These are phyloP conservation scores for Hemibagrus guttatus DNA, from an alignment of 2,797 vertebrate genomes.

Conservation along the genomic window DNA sequence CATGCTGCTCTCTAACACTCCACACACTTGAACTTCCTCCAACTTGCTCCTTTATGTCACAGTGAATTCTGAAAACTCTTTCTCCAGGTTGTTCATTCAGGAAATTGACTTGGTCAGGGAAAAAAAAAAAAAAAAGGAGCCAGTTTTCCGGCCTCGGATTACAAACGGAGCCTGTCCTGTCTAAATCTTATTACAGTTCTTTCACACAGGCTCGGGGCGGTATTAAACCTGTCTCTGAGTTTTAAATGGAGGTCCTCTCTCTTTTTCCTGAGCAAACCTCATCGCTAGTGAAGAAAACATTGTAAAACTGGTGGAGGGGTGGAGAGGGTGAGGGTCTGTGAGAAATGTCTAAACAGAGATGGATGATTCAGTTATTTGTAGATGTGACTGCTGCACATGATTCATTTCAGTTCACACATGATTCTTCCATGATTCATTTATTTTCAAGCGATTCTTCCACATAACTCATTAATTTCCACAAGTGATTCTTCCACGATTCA, in stretches of 20 bases:
- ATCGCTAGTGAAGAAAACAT: slow-evolving; percentile 31
- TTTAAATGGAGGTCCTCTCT: slow-evolving; percentile 60
- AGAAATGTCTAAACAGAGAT: no score
- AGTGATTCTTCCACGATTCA: no score
- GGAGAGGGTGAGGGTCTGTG: background rate
- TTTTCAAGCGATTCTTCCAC: no score
- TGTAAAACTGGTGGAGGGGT: slow-evolving; percentile 37
- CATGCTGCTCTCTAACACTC: background rate
- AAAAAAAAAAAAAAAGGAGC: slow-evolving; percentile 44
- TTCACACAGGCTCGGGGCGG: slow-evolving; percentile 55
- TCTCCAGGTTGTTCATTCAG: slow-evolving; percentile 16
- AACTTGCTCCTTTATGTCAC: background rate
- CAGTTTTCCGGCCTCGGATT: slow-evolving; percentile 60
- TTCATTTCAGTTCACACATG: no score
- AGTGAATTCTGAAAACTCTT: background rate
- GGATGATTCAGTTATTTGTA: no score
- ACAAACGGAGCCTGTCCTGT: slow-evolving; percentile 58
- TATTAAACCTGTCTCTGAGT: slow-evolving; percentile 67
- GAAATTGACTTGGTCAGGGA: slow-evolving; percentile 64
- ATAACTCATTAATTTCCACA: no score
- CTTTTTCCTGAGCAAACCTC: slow-evolving; percentile 52
- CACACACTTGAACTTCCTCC: background rate
- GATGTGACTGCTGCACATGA: no score
- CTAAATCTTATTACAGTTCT: slow-evolving; percentile 66
- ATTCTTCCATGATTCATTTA: no score